Percentiles rank a stretch among this genome's conserved stretches.
Evolutionary conservation across 2,113 vertebrate genomes (phyloP).

Genomic region (Castor canadensis): DNA sequence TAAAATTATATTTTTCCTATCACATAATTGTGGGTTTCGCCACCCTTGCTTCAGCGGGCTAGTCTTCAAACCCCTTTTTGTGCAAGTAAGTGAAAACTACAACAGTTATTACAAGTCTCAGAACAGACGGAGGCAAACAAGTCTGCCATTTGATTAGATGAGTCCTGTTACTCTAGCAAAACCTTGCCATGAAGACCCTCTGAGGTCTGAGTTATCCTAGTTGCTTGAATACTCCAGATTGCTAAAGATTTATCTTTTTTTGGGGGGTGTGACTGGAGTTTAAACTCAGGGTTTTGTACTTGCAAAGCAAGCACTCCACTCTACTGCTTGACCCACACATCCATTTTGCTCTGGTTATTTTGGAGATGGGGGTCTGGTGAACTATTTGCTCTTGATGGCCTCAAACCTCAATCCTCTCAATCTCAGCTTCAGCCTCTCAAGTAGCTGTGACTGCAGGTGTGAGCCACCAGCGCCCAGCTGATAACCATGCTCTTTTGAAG

Average conservation of each 20-base stretch:
- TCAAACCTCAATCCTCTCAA: too few relatives aligned
- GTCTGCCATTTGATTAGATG: neutral
- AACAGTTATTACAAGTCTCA: neutral
- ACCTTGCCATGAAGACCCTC: neutral
- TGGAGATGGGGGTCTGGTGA: too few relatives aligned
- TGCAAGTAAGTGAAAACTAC: constrained; percentile 26
- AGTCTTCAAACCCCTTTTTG: neutral
- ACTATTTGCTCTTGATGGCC: too few relatives aligned
- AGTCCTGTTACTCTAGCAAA: constrained; percentile 28
- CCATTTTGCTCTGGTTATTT: too few relatives aligned
- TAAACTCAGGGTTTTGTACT: too few relatives aligned
- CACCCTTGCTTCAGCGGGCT: neutral
- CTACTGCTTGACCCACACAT: too few relatives aligned
- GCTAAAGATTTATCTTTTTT: neutral
- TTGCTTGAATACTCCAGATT: constrained; percentile 5
- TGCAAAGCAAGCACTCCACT: too few relatives aligned
- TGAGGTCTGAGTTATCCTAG: neutral
- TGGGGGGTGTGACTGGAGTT: too few relatives aligned
- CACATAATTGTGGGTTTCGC: neutral
- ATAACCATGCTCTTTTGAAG: constrained; percentile 42
- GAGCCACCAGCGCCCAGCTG: too few relatives aligned
- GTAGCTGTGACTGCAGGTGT: too few relatives aligned
- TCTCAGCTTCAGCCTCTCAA: too few relatives aligned
- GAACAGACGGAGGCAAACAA: constrained; percentile 44
- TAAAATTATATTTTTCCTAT: constrained; percentile 11